Evolutionary conservation across 2,888 invertebrate genomes (phyloP), one percentile per base, ranked within the genome.

Genomic region (Polietes domitor): DNA sequence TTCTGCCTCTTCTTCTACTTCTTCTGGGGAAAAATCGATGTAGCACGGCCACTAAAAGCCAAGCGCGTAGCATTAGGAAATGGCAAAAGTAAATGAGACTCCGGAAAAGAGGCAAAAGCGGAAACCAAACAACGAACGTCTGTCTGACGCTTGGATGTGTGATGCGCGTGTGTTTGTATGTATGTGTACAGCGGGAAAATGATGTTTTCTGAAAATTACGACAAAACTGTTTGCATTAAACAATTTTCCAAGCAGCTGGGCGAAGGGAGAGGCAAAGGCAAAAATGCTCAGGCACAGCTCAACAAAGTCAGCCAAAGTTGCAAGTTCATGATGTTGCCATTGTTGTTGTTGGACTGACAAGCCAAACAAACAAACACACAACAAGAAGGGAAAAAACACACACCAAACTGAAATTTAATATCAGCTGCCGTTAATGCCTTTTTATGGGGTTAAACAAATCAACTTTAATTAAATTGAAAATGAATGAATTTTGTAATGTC

Each of bases 301-400:
- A 37, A 37, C 37, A 7, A 37, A 37, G 37, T 37, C 37, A 37
- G 77, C 41, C 68, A 82, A 75, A 78, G 82, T 82, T 77, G 15
- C 77, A 82, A 82, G 82, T 82, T 82, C 82, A 82, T 82, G 82
- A 82, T 82, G 82, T 78, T 77, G 70, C 7, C 58, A 70, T 74
- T 77, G 37, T 37, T 37, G 37, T 12, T 37, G 37, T 37, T 37
- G 37, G 47, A 47, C 47, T n/a, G 47, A 47, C 47, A 12, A 6
- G n/a, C 17, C 47, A 32, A 55, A 72, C 41, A 37, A 26, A 28
- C 55, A 47, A 12, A 19, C 24, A 50, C 50, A 50, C 3, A 65
- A 58, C 10, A 7, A 41, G 41, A 3, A 65, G 28, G 1, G 17
- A 28, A 15, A 21, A 28, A 28, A 32, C 15, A 47, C 47, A 12